These are phyloP conservation scores for Pyrgilauda ruficollis DNA, from an alignment of 2,113 vertebrate species.

Conservation along the genomic window DNA sequence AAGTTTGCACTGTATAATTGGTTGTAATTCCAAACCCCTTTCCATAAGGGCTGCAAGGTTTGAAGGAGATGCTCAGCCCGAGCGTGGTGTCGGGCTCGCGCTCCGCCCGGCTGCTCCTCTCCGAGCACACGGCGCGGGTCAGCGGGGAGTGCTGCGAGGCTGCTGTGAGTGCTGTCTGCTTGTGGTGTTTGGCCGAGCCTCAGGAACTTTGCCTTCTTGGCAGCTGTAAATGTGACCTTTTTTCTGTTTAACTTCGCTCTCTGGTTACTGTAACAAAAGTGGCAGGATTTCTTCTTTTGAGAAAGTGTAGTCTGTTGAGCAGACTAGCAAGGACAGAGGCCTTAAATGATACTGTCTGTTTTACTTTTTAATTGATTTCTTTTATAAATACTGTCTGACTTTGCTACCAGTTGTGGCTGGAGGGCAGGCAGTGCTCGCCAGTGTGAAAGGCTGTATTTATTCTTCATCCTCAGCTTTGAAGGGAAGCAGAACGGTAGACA, in stretches of 20 bases:
- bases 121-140: accelerated
- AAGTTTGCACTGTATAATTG: neutral
- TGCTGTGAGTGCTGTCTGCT: neutral
- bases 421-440: neutral
- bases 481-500: neutral
- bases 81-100: accelerated
- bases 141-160: accelerated
- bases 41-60: neutral
- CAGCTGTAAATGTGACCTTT: slow-evolving; percentile 34
- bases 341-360: slow-evolving; percentile 34
- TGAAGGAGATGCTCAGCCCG: neutral
- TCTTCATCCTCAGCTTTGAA: neutral
- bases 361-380: slow-evolving; percentile 23
- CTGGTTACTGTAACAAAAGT: slow-evolving; percentile 29
- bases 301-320: slow-evolving; percentile 16
- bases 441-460: neutral
- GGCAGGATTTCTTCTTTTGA: slow-evolving; percentile 3
- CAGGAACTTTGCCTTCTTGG: slow-evolving; percentile 48
- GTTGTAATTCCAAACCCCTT: neutral
- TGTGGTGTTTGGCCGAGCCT: neutral
- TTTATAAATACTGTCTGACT: slow-evolving; percentile 6
- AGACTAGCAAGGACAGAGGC: slow-evolving; percentile 19
- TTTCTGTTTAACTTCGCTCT: neutral
- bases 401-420: neutral
- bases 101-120: accelerated